Conservation (phyloP, 2,113 vertebrate genomes). For the Gymnogyps californianus region DNA sequence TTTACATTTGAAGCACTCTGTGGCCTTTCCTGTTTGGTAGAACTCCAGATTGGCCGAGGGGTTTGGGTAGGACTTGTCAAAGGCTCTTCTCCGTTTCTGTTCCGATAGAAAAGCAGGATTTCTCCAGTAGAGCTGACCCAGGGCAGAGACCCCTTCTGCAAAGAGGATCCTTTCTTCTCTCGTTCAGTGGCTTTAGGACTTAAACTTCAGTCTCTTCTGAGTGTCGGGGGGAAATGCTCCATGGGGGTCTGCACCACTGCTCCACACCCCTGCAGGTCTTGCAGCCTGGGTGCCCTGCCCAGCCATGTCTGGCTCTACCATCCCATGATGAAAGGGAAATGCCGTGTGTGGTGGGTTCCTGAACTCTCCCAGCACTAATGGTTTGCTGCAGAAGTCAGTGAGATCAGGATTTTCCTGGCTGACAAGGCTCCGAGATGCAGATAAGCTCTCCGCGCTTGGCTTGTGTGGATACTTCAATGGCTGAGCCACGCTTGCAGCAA, state of each 20-base stretch:
- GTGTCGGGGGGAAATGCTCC: not conserved
- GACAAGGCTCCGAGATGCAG: not conserved
- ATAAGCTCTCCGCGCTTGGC: not conserved
- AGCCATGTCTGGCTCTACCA: rapidly evolving
- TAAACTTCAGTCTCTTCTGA: not conserved
- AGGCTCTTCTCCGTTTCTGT: not conserved
- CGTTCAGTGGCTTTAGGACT: not conserved
- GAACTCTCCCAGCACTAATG: not conserved
- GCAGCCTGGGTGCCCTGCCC: not conserved
- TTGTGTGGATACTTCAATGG: not conserved
- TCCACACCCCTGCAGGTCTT: not conserved
- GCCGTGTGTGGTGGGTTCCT: not conserved
- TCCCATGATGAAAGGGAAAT: not conserved
- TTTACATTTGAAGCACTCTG: not conserved
- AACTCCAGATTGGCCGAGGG: not conserved
- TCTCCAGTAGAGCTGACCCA: not conserved
- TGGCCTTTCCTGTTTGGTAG: not conserved
- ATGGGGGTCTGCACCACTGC: not conserved
- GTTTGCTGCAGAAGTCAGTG: not conserved
- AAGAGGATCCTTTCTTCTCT: not conserved
- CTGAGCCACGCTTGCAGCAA: rapidly evolving
- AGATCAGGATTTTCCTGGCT: not conserved
- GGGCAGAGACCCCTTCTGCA: not conserved
- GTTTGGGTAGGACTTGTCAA: not conserved
- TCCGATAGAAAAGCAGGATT: not conserved